Evolutionary conservation across 2,888 invertebrate species (phyloP).

Genomic region (Mantis religiosa): DNA sequence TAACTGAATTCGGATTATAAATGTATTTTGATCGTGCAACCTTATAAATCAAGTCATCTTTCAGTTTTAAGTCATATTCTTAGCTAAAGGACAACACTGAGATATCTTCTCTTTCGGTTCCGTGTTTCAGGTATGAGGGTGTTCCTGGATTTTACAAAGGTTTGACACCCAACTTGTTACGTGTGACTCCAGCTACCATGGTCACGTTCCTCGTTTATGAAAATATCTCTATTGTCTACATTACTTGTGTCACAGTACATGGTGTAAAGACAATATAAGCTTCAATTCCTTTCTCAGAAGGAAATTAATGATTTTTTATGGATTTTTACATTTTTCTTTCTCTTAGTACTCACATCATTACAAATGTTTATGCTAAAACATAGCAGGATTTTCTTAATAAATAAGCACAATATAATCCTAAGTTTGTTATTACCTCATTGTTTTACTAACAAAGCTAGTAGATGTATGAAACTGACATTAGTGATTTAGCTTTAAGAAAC

Average conservation of each 20-base stretch:
- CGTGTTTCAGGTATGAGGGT: conserved; percentile 70
- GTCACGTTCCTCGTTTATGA: conserved; percentile 95
- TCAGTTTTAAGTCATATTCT: too few species aligned
- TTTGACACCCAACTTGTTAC: conserved; percentile 76
- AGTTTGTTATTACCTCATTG: not conserved
- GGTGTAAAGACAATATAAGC: too few species aligned
- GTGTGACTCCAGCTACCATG: conserved; percentile 93
- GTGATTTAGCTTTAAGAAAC: not conserved
- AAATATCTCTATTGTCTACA: conserved; percentile 39
- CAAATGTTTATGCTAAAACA: too few species aligned
- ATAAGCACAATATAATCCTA: not conserved
- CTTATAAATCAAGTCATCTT: too few species aligned
- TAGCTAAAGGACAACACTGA: not conserved
- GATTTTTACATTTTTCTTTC: too few species aligned
- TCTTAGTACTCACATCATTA: too few species aligned
- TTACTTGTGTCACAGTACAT: too few species aligned
- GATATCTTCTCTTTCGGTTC: not conserved
- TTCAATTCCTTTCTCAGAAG: too few species aligned
- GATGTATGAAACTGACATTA: not conserved
- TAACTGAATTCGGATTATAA: too few species aligned
- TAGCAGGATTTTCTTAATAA: not conserved
- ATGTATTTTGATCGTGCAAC: too few species aligned
- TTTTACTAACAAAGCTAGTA: not conserved
- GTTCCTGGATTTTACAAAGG: conserved; percentile 92
- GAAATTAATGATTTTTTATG: too few species aligned